phyloP scores from a whole-genome alignment of 2,888 invertebrate species.

The Meiosimyza platycephala region DNA sequence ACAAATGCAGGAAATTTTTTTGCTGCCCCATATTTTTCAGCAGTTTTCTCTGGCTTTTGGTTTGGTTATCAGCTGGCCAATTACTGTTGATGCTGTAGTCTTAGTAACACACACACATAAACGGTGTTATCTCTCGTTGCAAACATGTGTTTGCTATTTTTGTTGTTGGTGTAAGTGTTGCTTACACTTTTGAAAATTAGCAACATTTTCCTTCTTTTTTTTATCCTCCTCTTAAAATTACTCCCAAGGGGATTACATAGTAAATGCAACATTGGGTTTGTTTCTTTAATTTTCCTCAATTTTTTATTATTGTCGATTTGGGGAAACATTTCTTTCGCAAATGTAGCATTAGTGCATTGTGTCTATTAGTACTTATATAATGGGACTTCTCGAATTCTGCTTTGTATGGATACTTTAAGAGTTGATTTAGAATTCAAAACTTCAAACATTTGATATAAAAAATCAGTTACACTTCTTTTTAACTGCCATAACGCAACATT shows the following conservation, averaged over 20 bases:
- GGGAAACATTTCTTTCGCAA: not conserved
- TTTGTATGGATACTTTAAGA: too few relatives aligned
- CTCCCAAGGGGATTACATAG: constrained; percentile 2
- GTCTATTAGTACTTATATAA: too few relatives aligned
- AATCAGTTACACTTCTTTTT: too few relatives aligned
- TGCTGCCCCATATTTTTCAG: not conserved
- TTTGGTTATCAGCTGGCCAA: not conserved
- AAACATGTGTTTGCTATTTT: constrained; percentile 1
- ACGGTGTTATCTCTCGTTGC: too few relatives aligned
- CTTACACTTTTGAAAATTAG: constrained; percentile 25
- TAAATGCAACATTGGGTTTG: not conserved
- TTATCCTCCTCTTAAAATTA: constrained; percentile 5
- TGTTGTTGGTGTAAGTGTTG: not conserved
- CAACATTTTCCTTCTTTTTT: constrained; percentile 1
- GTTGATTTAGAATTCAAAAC: too few relatives aligned
- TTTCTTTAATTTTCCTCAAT: not conserved
- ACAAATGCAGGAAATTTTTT: too few relatives aligned
- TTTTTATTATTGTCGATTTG: not conserved
- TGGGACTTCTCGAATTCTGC: too few relatives aligned
- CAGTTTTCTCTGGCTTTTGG: not conserved
- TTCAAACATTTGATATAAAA: too few relatives aligned
- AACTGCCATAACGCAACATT: too few relatives aligned
- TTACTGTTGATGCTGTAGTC: too few relatives aligned
- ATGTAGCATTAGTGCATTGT: not conserved
- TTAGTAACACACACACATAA: not conserved